Evolutionary conservation across 2,113 vertebrate species (phyloP).

Genomic region (Sinocyclocheilus maitianheensis): DNA sequence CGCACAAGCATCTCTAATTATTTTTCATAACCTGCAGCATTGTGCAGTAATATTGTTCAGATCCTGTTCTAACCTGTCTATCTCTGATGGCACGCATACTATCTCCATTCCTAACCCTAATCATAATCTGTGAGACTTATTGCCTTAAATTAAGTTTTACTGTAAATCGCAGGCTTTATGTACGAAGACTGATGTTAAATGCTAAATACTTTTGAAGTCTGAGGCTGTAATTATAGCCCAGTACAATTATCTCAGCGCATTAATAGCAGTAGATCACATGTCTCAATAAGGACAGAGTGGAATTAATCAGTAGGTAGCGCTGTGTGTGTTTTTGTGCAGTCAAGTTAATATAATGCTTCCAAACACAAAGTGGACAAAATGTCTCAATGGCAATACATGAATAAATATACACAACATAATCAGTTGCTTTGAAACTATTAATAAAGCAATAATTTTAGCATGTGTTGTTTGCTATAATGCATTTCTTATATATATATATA

Average conservation of each 20-base stretch:
- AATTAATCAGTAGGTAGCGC: constrained; percentile 84
- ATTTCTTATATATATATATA: too few species aligned
- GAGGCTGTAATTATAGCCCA: constrained; percentile 92
- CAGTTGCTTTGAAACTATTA: neutral
- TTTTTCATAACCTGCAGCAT: constrained; percentile 83
- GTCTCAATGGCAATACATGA: neutral
- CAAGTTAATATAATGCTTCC: neutral
- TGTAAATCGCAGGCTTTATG: constrained; percentile 83
- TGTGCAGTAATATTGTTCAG: constrained; percentile 73
- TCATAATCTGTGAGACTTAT: constrained; percentile 65
- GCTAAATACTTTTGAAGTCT: constrained; percentile 82
- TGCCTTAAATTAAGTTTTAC: constrained; percentile 87
- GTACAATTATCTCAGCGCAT: constrained; percentile 94
- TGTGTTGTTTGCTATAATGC: too few species aligned
- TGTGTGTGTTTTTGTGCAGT: neutral
- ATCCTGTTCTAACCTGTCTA: constrained; percentile 74
- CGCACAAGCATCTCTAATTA: constrained; percentile 76
- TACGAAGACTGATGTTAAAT: constrained; percentile 91
- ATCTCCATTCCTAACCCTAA: constrained; percentile 52
- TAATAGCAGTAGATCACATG: constrained; percentile 95
- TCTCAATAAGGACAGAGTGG: constrained; percentile 89
- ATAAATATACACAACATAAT: neutral
- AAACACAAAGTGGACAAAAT: neutral
- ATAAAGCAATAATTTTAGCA: neutral
- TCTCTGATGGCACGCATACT: constrained; percentile 61